Conservation (phyloP, 2,797 vertebrate genomes). For the Somateria mollissima region DNA sequence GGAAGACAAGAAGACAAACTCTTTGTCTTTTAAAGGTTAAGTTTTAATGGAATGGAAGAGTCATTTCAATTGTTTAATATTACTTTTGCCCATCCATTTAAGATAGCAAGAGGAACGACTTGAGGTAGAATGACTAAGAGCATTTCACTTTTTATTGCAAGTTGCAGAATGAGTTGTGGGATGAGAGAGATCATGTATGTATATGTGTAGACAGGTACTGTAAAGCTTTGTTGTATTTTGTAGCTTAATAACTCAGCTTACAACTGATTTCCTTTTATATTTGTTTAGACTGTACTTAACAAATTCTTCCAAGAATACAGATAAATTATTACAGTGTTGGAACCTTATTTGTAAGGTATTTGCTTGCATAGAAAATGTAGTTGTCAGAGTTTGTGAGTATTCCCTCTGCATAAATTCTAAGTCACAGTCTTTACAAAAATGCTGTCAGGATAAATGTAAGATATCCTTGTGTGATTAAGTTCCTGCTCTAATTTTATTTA, state of each 20-base stretch:
- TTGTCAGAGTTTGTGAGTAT: background rate
- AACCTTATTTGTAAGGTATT: background rate
- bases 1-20: background rate
- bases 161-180: background rate
- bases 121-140: background rate
- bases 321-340: background rate
- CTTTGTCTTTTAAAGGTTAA: background rate
- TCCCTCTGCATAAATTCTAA: background rate
- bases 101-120: background rate
- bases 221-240: background rate
- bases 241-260: background rate
- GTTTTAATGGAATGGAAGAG: background rate
- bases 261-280: background rate
- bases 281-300: background rate
- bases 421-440: background rate
- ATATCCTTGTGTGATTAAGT: background rate
- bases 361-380: background rate
- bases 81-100: background rate
- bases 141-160: background rate
- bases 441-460: background rate
- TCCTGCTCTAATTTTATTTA: background rate
- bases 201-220: background rate
- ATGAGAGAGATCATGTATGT: background rate
- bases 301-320: background rate
- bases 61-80: background rate